Evolutionary conservation across 2,113 vertebrate species (phyloP), one percentile per base, ranked within the genome.

Genomic region (Tragelaphus scriptus): DNA sequence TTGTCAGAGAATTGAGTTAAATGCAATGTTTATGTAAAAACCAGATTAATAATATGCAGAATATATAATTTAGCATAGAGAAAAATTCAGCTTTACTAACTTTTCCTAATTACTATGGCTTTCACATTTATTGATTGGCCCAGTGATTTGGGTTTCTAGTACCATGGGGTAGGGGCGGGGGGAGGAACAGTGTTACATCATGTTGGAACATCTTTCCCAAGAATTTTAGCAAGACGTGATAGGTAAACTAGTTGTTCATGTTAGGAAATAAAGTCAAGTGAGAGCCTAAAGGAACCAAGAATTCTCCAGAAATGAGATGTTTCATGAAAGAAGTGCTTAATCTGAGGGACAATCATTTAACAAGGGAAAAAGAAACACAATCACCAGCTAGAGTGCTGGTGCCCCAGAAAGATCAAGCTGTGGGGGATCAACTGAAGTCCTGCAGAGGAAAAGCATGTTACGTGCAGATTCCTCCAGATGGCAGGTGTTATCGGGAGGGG

Each of bases 1-100:
- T 96, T 96, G 15, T 58, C 59, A 97, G 75, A 94, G 28, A 94
- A 96, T 44, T 91, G 49, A 91, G 88, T 97, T 95, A 96, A 96
- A 92, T 95, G 85, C 28, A 98, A 14, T 36, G 44, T 96, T 93
- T 94, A 65, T 86, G 25, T 88, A 97, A 96, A 95, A 63, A 88
- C 30, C 91, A 61, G 58, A n/a, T 89, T 89, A 93, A 88, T 95
- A 96, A 96, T 85, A 89, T 93, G 23, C 85, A 81, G 93, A 92
- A 82, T 90, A 85, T 63, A 19, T 94, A 87, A 92, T 90, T 95
- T 47, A 94, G 8, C 71, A 88, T 77, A 65, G 58, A 58, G 7
- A 94, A 90, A 84, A 98, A 95, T 59, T 91, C 49, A 96, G 13
- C 87, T 94, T 90, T 80, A 75, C 65, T 92, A 36, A 51, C 97